Base-by-base conservation (phyloP, 2,888 invertebrate genomes). In the Melanophora roralis region DNA sequence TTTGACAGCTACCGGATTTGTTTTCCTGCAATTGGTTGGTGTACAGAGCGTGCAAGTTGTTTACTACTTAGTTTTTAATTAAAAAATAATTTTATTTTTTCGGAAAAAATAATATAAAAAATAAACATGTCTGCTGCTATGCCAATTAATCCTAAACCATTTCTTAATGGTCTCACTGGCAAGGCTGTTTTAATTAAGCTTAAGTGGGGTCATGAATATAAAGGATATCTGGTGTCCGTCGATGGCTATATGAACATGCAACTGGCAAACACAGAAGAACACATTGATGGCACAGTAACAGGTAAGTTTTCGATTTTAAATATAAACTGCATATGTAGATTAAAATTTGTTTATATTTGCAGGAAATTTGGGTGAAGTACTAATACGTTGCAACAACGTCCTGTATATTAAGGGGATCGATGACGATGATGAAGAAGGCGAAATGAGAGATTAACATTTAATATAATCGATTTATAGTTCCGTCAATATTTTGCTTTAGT, bases 171-270 rank as follows among this genome's bases (percentile, higher is more conserved):
- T 87, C 92, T 99, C 57, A 99, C 98, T 1, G 99, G 99, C 14
- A 99, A 99, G 91, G 95, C 98, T 47, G 98, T 99, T 45, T 94
- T 98, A 90, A 98, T 99, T 1, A 99, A 99, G 91, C 92, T 99
- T 80, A 99, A 99, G 89, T 99, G 99, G 99, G 99, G 99, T 34
- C 99, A 99, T 90, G 99, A 99, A 90, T 99, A 99, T 90, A 98
- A 98, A 93, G 99, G 99, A 12, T 96, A 97, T 85, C 91, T 99
- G 38, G 99, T 99, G 0, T 98, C 99, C 3, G 97, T 98, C 1
- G 99, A 99, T 91, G 97, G 97, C 7, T 99, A 99, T 88, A 99
- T 99, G 99, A 99, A 99, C 89, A 91, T 99, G 83, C 98, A 99
- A 91, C 91, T 99, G 78, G 99, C 98, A 0, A 98, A 98, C 89